A percentile compares a stretch with the other conserved stretches of the same genome.
phyloP scores from a whole-genome alignment of 2,888 invertebrate species.

The Hirtodrosophila cameraria region DNA sequence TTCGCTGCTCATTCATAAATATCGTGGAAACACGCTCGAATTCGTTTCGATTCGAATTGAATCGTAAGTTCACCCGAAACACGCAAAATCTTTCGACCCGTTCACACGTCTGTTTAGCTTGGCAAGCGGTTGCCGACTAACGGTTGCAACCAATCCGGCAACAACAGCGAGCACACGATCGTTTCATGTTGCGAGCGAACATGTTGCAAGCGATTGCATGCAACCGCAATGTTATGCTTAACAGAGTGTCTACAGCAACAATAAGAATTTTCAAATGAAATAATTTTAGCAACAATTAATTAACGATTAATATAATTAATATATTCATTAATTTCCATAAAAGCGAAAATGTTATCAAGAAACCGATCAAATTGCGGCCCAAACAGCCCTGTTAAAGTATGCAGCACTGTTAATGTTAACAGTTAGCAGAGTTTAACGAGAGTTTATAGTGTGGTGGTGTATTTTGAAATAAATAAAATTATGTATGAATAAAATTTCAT shows the following conservation, averaged over 20 bases:
- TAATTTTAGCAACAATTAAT: not conserved
- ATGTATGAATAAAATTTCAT: too few relatives aligned
- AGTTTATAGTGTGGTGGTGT: too few relatives aligned
- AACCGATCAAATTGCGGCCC: too few relatives aligned
- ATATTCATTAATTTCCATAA: too few relatives aligned
- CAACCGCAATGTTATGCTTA: slow-evolving; percentile 16
- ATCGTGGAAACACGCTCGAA: slow-evolving; percentile 41
- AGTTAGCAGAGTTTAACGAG: too few relatives aligned
- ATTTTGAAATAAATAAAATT: too few relatives aligned
- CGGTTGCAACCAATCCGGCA: slow-evolving; percentile 41
- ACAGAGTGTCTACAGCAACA: not conserved
- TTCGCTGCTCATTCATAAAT: slow-evolving; percentile 76
- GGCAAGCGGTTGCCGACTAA: slow-evolving; percentile 76
- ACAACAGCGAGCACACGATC: slow-evolving; percentile 35
- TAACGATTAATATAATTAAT: too few relatives aligned
- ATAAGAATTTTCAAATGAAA: not conserved
- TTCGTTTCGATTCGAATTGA: too few relatives aligned
- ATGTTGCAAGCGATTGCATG: slow-evolving; percentile 31
- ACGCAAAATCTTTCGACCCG: slow-evolving; percentile 35
- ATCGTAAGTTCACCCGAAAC: too few relatives aligned
- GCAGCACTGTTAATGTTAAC: too few relatives aligned
- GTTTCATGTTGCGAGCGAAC: slow-evolving; percentile 43
- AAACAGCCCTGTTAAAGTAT: too few relatives aligned
- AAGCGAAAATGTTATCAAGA: too few relatives aligned
- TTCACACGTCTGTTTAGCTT: slow-evolving; percentile 58